Conservation (phyloP, 2,113 vertebrate species). For the Platichthys flesus region DNA sequence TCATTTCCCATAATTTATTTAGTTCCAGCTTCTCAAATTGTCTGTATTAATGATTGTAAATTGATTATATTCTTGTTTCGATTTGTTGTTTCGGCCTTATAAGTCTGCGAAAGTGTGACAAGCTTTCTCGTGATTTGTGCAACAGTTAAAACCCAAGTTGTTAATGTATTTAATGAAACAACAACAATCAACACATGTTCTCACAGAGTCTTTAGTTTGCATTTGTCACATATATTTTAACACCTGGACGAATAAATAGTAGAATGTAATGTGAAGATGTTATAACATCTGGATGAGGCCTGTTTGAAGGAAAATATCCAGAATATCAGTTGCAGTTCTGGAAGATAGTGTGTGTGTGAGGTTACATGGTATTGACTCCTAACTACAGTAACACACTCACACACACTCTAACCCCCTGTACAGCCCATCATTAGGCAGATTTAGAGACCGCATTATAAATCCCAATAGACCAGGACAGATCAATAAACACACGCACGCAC, state of each 20-base stretch:
- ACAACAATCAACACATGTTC: no score
- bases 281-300: conserved; percentile 1
- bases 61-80: no score
- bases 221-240: background rate
- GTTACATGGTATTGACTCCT: conserved; percentile 29
- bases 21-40: no score
- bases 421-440: conserved; percentile 72
- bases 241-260: background rate
- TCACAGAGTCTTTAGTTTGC: background rate
- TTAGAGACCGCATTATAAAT: conserved; percentile 71
- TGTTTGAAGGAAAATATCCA: conserved; percentile 14
- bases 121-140: no score
- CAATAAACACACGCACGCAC: conserved; percentile 65
- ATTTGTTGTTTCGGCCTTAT: no score
- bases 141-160: no score
- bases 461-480: conserved; percentile 66
- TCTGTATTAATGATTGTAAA: no score
- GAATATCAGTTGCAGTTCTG: background rate
- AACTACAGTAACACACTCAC: conserved; percentile 17
- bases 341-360: conserved; percentile 1
- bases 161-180: no score
- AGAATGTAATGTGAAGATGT: background rate
- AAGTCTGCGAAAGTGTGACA: no score
- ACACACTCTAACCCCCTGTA: conserved; percentile 39
- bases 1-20: no score